Percentiles rank a stretch among this genome's conserved stretches.
Evolutionary conservation across 2,888 invertebrate species (phyloP).

Genomic region (Arge pagana): DNA sequence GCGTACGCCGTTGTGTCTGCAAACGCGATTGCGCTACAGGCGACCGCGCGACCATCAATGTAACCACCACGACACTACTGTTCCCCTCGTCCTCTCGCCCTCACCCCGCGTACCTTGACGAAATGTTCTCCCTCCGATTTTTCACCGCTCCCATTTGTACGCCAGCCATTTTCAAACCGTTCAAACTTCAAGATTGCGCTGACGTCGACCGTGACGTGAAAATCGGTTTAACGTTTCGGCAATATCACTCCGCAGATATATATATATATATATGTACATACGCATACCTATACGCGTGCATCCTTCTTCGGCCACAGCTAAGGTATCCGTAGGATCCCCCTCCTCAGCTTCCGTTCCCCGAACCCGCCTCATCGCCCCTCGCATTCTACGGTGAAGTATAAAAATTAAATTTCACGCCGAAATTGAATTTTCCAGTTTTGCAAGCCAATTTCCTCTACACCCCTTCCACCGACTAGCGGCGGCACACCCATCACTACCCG

Average conservation of each 20-base stretch:
- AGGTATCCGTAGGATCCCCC: slow-evolving; percentile 11
- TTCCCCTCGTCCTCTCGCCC: slow-evolving; percentile 21
- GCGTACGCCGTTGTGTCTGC: not conserved
- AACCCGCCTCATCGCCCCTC: slow-evolving; percentile 9
- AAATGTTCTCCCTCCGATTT: slow-evolving; percentile 3
- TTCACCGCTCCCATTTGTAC: not conserved
- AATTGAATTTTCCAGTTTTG: slow-evolving; percentile 23
- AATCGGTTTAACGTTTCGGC: slow-evolving; percentile 22
- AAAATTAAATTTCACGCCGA: slow-evolving; percentile 22
- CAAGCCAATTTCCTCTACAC: slow-evolving; percentile 17
- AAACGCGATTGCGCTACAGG: not conserved
- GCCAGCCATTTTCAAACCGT: slow-evolving; percentile 18
- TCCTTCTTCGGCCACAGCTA: slow-evolving; percentile 9
- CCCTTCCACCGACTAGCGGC: not conserved
- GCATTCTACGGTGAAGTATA: slow-evolving; percentile 22
- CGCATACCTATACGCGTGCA: not conserved
- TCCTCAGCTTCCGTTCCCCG: slow-evolving; percentile 3
- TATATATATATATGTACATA: not conserved
- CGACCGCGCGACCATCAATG: no score
- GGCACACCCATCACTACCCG: slow-evolving; percentile 8
- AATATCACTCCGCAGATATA: slow-evolving; percentile 14
- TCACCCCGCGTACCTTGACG: no score
- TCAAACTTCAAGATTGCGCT: slow-evolving; percentile 21
- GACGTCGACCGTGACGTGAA: slow-evolving; percentile 20
- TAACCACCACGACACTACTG: no score